Evolutionary conservation across 1,140 invertebrate genomes (phyloP).

Genomic region (Drosophila repleta): DNA sequence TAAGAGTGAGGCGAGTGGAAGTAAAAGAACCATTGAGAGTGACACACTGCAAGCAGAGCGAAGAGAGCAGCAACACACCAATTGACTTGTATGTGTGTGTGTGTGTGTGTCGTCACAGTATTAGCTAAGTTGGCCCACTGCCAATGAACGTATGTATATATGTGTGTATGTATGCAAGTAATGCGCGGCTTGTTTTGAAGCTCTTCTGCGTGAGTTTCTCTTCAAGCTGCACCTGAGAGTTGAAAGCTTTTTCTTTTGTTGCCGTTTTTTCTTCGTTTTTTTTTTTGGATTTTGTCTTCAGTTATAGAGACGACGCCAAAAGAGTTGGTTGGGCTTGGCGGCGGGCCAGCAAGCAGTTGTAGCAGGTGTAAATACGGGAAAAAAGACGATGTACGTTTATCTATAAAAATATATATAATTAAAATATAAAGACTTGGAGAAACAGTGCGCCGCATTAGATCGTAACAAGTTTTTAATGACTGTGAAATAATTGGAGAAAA

Average conservation of each 20-base stretch:
- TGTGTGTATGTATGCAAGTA: not conserved
- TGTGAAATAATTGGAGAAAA: conserved; percentile 6
- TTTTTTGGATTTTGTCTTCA: conserved; percentile 24
- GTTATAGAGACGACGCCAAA: conserved; percentile 40
- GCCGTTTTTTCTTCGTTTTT: not conserved
- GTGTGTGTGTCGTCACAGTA: not conserved
- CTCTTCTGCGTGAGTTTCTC: conserved; percentile 23
- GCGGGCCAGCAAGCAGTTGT: conserved; percentile 14
- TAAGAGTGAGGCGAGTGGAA: too few relatives aligned
- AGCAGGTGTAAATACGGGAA: conserved; percentile 46
- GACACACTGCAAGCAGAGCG: not conserved
- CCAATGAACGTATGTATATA: not conserved
- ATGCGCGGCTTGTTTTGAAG: not conserved
- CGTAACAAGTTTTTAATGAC: conserved; percentile 29
- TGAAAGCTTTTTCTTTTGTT: conserved; percentile 8
- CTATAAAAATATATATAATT: conserved; percentile 3
- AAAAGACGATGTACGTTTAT: conserved; percentile 19
- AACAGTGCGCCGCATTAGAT: conserved; percentile 11
- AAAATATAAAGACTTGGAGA: not conserved
- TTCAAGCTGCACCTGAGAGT: conserved; percentile 13
- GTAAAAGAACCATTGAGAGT: too few relatives aligned
- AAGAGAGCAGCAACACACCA: conserved; percentile 5
- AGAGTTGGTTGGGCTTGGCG: conserved; percentile 40
- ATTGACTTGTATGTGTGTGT: conserved; percentile 7
- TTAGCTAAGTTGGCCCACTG: not conserved